A percentile compares a stretch with the other conserved stretches of the same genome.
Evolutionary conservation across 2,888 invertebrate species (phyloP).

Genomic region (Leptinotarsa tumamoca): DNA sequence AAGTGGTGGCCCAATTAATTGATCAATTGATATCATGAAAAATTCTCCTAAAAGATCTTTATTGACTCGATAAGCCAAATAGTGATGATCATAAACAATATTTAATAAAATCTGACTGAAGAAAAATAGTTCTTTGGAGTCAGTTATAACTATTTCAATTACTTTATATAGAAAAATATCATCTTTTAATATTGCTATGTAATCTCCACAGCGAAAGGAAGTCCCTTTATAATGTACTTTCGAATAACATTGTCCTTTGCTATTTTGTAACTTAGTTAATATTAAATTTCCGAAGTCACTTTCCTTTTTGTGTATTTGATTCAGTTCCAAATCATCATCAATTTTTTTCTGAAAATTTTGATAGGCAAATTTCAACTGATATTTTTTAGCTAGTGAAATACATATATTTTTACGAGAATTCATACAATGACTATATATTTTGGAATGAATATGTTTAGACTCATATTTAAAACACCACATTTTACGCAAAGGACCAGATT

Average conservation of each 20-base stretch:
- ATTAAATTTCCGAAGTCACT: background rate
- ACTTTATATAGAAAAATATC: constrained; percentile 19
- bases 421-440: constrained; percentile 51
- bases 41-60: constrained; percentile 24
- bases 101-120: constrained; percentile 20
- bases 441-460: constrained; percentile 48
- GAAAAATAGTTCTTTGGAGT: background rate
- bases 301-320: background rate
- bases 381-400: constrained; percentile 44
- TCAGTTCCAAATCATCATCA: background rate
- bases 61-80: constrained; percentile 30
- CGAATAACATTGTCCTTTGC: background rate
- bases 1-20: constrained; percentile 24
- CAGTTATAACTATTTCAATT: constrained; percentile 8
- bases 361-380: constrained; percentile 28
- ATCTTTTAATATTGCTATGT: constrained; percentile 5
- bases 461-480: constrained; percentile 48
- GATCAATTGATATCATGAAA: constrained; percentile 13
- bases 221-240: constrained; percentile 19
- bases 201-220: background rate
- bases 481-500: constrained; percentile 34
- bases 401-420: constrained; percentile 53
- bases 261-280: background rate
- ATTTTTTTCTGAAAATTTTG: background rate
- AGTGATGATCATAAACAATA: constrained; percentile 22